Percentiles rank a stretch among this genome's conserved stretches.
Evolutionary conservation across 2,113 vertebrate genomes (phyloP).

Genomic region (Cervus canadensis): DNA sequence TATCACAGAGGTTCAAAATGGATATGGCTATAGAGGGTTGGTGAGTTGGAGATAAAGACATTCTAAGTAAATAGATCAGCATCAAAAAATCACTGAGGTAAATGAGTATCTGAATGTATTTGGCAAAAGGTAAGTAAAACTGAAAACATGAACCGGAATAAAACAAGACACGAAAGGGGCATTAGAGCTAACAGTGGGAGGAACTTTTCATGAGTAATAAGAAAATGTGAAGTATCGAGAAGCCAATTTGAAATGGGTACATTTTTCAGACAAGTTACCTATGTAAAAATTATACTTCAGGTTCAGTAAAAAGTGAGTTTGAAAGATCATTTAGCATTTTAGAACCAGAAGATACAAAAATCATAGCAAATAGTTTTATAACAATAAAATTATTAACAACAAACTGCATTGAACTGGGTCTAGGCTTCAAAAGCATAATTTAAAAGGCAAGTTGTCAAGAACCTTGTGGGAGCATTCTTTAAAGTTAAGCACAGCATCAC

Average conservation of each 20-base stretch:
- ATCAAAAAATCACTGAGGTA: not conserved
- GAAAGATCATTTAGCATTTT: not conserved
- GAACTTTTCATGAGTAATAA: not conserved
- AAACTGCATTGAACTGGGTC: not conserved
- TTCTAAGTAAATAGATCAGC: not conserved
- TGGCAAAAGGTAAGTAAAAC: not conserved
- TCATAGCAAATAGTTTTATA: not conserved
- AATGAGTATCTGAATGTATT: not conserved
- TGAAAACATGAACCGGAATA: not conserved
- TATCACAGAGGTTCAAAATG: not conserved
- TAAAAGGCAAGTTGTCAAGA: not conserved
- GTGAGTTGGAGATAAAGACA: not conserved
- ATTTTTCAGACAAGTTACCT: not conserved
- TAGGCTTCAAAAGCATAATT: not conserved
- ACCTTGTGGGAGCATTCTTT: not conserved
- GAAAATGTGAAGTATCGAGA: not conserved
- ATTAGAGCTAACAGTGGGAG: not conserved
- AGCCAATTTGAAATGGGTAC: not conserved
- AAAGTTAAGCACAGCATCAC: not conserved
- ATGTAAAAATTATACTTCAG: not conserved
- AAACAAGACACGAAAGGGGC: not conserved
- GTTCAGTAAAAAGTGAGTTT: not conserved
- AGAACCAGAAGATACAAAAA: not conserved
- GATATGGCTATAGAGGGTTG: not conserved
- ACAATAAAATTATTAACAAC: not conserved